phyloP scores from a whole-genome alignment of 2,888 invertebrate genomes.

The Axea sp. region DNA sequence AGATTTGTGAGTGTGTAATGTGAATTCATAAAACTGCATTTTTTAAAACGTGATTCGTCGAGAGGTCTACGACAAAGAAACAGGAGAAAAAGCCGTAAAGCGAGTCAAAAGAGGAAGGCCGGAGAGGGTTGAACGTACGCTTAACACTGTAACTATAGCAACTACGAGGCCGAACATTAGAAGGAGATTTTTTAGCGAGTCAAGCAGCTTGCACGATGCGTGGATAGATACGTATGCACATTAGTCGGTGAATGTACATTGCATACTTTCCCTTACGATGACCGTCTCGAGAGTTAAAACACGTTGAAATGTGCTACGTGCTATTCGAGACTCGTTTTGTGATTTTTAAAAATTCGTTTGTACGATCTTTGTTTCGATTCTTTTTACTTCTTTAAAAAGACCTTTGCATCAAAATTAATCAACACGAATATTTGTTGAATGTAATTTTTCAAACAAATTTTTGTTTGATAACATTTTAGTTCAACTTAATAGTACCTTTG shows the following conservation, averaged over 20 bases:
- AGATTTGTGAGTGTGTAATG: conserved; percentile 9
- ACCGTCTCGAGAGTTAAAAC: conserved; percentile 4
- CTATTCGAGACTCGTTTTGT: too few species aligned
- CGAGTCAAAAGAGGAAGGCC: neutral
- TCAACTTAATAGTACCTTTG: too few species aligned
- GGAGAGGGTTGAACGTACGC: conserved; percentile 37
- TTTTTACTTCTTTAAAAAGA: too few species aligned
- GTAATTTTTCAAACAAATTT: too few species aligned
- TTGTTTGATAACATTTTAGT: too few species aligned
- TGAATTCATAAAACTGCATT: conserved; percentile 35
- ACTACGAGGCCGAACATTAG: conserved; percentile 8
- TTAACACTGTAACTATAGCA: conserved; percentile 38
- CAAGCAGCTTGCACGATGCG: conserved; percentile 10
- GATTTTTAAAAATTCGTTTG: too few species aligned
- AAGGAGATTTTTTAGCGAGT: conserved; percentile 6
- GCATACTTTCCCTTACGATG: neutral
- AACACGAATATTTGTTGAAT: too few species aligned
- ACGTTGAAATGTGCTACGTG: neutral
- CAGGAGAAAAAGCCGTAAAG: conserved; percentile 10
- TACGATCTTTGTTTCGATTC: too few species aligned
- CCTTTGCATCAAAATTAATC: too few species aligned
- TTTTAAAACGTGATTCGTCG: conserved; percentile 12
- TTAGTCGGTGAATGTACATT: conserved; percentile 5
- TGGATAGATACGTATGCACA: conserved; percentile 5
- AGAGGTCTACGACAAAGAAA: conserved; percentile 12